phyloP scores from a whole-genome alignment of 1,140 invertebrate genomes.

The Ylistrum balloti region DNA sequence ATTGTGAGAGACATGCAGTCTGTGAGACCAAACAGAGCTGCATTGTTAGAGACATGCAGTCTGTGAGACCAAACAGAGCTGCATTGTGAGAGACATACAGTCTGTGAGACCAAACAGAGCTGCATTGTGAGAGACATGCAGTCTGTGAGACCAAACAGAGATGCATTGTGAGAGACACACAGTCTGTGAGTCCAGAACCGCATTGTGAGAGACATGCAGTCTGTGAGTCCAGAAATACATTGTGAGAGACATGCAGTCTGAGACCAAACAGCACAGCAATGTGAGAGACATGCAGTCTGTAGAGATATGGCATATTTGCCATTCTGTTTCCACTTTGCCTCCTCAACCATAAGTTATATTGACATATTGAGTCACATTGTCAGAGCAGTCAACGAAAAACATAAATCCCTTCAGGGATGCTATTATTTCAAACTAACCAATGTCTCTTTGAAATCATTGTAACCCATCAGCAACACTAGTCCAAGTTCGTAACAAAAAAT shows the following conservation, averaged over 20 bases:
- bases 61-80: no score
- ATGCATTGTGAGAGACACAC: neutral
- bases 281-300: neutral
- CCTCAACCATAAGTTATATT: neutral
- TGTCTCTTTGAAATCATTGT: neutral
- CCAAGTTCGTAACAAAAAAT: no score
- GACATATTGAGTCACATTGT: conserved; percentile 34
- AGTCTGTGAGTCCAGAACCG: no score
- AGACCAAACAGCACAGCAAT: neutral
- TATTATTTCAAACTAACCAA: conserved; percentile 6
- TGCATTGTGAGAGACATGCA: neutral
- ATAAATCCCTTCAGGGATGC: conserved; percentile 15
- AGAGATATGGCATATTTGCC: neutral
- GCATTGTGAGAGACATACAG: neutral
- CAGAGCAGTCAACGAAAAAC: neutral
- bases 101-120: no score
- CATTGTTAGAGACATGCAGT: neutral
- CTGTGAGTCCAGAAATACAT: no score
- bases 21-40: no score
- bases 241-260: neutral
- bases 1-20: neutral
- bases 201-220: neutral
- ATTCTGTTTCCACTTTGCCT: neutral
- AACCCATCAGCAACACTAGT: no score
- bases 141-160: no score